Base-by-base conservation (phyloP, 2,888 invertebrate genomes). In the Ennomos fuscantarius region DNA sequence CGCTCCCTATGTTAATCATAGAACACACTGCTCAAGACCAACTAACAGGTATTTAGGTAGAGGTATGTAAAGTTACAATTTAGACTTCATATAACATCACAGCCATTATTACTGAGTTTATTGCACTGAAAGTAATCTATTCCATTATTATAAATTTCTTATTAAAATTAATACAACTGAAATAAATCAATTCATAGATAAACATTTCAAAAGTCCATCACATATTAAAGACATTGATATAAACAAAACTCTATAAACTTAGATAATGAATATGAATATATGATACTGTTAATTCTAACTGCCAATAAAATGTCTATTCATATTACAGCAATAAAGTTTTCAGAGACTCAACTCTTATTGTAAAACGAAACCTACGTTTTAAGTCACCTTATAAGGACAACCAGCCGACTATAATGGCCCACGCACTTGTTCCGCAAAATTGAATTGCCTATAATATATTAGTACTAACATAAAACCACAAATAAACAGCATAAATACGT, bases 371-470 rank as follows among this genome's bases (percentile, higher is more conserved):
- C 52, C 62, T 64, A 62, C 59, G 58, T 62, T 50, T 62, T 59
- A 33, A 49, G 1, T 6, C 32, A 12, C 13, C 45, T 15, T 57
- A 59, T 59, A 53, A 56, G 60, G 61, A 47, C 45, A 48, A 54
- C 47, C 0, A 45, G 40, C 45, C 44, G 24, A 47, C 62, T 55
- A 52, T 58, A 49, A 55, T 55, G 50, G 51, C 67, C 67, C 60
- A 65, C 58, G 53, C 67, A 51, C 42, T 59, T 46, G 60, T 60
- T 47, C 55, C 58, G 65, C 66, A 40, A 65, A 67, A 58, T 62
- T 62, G 52, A 67, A 65, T 55, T 58, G 55, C 47, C 58, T 42
- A 62, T 65, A 63, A 65, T 63, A n/a, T n/a, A n/a, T 58, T 49
- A 60, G 42, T 46, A 42, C 12, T 43, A 34, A 57, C 55, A 60